Evolutionary conservation across 1,140 invertebrate species (phyloP), one percentile per base, ranked within the genome.

Genomic region (Aphelenchoides avenae): DNA sequence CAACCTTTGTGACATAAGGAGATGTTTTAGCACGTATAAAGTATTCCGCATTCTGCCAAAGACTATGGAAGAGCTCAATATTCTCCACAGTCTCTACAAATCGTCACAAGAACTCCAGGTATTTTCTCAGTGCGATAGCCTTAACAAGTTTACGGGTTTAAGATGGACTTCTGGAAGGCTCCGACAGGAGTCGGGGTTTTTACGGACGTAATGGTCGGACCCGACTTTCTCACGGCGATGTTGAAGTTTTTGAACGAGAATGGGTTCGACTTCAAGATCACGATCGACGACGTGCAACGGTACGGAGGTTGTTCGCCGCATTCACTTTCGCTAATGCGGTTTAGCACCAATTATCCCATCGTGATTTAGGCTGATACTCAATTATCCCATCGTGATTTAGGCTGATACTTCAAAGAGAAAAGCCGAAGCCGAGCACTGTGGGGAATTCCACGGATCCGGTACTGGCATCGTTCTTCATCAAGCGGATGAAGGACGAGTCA

Each of bases 271-370:
- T 85, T 83, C 64, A 81, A 83, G 44, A 81, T 87, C 1, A 73
- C 87, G 34, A 85, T 87, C 71, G 82, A 84, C 52, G 85, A 89
- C 76, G 80, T 88, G 6, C 60, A 57, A 82, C 85, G 82, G 85
- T 86, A 81, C 59, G 51, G 43, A n/a, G n/a, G n/a, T n/a, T n/a
- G n/a, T n/a, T n/a, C n/a, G n/a, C n/a, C n/a, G n/a, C n/a, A n/a
- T n/a, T n/a, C n/a, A n/a, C n/a, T n/a, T n/a, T n/a, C n/a, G n/a
- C n/a, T n/a, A n/a, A n/a, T n/a, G n/a, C n/a, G n/a, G n/a, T n/a
- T n/a, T n/a, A n/a, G n/a, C n/a, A n/a, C n/a, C n/a, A n/a, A n/a
- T n/a, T n/a, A n/a, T n/a, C n/a, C n/a, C n/a, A n/a, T n/a, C n/a
- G n/a, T n/a, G n/a, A n/a, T n/a, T n/a, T n/a, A n/a, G n/a, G n/a